Base-by-base conservation (phyloP, 2,113 vertebrate species). In the Microcebus murinus region DNA sequence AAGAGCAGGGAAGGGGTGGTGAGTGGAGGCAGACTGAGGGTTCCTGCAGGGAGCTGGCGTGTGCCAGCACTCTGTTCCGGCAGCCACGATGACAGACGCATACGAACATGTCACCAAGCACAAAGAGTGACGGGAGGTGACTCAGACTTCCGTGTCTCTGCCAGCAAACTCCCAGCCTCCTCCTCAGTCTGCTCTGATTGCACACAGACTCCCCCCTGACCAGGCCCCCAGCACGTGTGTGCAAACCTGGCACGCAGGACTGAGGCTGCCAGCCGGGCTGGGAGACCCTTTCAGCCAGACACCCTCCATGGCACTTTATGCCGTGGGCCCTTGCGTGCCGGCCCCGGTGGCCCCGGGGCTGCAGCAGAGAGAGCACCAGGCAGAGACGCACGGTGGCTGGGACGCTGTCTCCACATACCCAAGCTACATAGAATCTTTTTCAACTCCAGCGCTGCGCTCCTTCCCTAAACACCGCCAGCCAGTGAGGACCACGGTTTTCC, bases 71-170 rank as follows among this genome's bases (percentile, higher is more conserved):
- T 20, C 13, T 4, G 0, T 8, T 4, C 3, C 1, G 0, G 3
- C 10, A 6, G 11, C 39, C 3, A 1, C 0, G 0, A 0, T 5
- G 11, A 65, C 4, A 31, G 1, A 45, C 1, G 3, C 1, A 3
- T 1, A 0, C 3, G 18, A 4, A 14, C 12, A 0, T 17, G 2
- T 2, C 21, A 4, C 11, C 15, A 36, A 17, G 48, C 52, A 10
- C 5, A 13, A 10, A 8, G 2, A 39, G 21, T 31, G 23, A 14
- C 6, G 9, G 1, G 29, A 6, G 52, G 18, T 14, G 61, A 67
- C 5, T 2, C 31, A 68, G 48, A 7, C 13, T 3, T 21, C 42
- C 3, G 0, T 2, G 50, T 59, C 18, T 27, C 55, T 23, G 4
- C 50, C 15, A 11, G 59, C 15, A 80, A 61, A 34, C 10, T 11